A percentile compares a stretch with the other conserved stretches of the same genome.
These are phyloP conservation scores for Amphimedon queenslandica DNA, from an alignment of 37 sponge, comb jelly and placozoan genomes.

Conservation along the genomic window DNA sequence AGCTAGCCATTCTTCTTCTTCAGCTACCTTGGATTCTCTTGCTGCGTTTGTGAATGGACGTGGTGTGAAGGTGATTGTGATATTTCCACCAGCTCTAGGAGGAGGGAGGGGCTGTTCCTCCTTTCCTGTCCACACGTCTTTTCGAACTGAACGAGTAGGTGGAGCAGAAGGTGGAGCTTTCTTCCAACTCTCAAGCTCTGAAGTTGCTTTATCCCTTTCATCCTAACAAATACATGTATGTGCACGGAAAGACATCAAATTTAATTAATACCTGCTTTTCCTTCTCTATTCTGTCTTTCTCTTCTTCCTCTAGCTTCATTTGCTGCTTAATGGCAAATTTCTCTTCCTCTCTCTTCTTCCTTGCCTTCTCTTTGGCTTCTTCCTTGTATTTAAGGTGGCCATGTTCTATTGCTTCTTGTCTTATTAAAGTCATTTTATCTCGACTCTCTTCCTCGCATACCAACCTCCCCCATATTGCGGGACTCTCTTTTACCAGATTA, in stretches of 20 bases:
- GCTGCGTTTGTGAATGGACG: constrained; percentile 91
- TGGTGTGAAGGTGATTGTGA: constrained; percentile 85
- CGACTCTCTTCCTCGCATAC: constrained; percentile 45
- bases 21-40: constrained; percentile 75
- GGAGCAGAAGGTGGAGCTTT: neutral
- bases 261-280: constrained; percentile 56
- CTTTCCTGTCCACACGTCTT: neutral
- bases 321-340: constrained; percentile 69
- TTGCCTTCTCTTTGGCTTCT: constrained; percentile 41
- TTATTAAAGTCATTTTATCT: constrained; percentile 30
- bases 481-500: constrained; percentile 37
- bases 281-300: constrained; percentile 57
- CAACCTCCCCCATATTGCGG: constrained; percentile 49
- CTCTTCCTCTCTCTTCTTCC: constrained; percentile 68
- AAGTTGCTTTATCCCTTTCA: constrained; percentile 69
- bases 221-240: constrained; percentile 3
- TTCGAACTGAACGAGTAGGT: neutral
- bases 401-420: constrained; percentile 60
- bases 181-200: constrained; percentile 11
- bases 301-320: constrained; percentile 76
- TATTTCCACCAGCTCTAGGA: constrained; percentile 54
- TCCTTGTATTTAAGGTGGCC: constrained; percentile 29
- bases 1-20: constrained; percentile 93
- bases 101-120: constrained; percentile 22
- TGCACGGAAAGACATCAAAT: neutral